Conservation (phyloP, 1,140 invertebrate genomes). For the Ceratoteleas bidentatus region DNA sequence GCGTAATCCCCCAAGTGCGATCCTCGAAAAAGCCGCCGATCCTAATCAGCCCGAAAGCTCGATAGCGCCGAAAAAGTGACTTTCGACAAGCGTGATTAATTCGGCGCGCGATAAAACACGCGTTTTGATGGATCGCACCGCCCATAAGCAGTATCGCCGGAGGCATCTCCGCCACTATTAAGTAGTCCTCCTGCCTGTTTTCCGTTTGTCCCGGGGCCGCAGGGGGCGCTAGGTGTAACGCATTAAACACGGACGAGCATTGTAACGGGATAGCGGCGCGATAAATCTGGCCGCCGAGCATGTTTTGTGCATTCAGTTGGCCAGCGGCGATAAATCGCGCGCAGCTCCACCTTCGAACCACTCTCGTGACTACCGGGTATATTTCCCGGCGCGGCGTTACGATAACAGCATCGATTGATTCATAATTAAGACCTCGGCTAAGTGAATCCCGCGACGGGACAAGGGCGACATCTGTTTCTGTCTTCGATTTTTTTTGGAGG, state of each 20-base stretch:
- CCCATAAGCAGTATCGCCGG: not conserved
- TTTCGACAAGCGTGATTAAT: not conserved
- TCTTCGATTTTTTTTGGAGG: not conserved
- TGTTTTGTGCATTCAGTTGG: constrained; percentile 74
- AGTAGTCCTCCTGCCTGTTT: constrained; percentile 33
- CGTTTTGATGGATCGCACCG: not conserved
- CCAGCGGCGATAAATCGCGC: constrained; percentile 70
- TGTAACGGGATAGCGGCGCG: constrained; percentile 60
- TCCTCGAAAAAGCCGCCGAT: too few relatives aligned
- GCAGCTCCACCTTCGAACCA: constrained; percentile 45
- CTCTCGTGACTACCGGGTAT: constrained; percentile 54
- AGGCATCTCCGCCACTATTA: constrained; percentile 24
- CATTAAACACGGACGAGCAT: constrained; percentile 58
- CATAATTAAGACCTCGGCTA: constrained; percentile 52
- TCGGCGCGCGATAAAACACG: not conserved
- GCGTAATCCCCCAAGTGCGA: too few relatives aligned
- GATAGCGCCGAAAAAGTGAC: too few relatives aligned
- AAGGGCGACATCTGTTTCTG: not conserved
- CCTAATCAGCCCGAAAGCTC: too few relatives aligned
- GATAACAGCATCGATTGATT: constrained; percentile 60
- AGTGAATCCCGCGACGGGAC: constrained; percentile 31
- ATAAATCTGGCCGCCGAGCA: constrained; percentile 72
- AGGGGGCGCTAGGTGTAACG: constrained; percentile 22
- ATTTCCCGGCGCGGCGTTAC: constrained; percentile 29
- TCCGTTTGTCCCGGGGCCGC: constrained; percentile 3